Percentiles rank a stretch among this genome's conserved stretches.
These are phyloP conservation scores for Otocyon megalotis DNA, from an alignment of 2,113 vertebrate species.

Conservation along the genomic window DNA sequence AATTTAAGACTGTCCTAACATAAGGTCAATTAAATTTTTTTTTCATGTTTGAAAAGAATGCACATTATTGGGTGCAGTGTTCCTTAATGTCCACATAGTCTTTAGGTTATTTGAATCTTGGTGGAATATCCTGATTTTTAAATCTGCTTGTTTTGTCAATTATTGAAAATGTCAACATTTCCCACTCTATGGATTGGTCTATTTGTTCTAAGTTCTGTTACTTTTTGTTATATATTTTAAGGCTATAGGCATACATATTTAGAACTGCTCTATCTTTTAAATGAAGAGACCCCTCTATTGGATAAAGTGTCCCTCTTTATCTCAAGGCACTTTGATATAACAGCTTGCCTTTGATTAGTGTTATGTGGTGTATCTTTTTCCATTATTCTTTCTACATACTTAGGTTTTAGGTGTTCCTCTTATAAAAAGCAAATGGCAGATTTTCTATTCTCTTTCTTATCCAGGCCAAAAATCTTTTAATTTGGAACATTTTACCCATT, in stretches of 20 bases:
- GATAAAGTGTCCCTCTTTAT: background rate
- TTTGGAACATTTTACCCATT: constrained; percentile 21
- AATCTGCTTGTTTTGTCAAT: background rate
- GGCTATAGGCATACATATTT: background rate
- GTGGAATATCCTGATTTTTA: background rate
- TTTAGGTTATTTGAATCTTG: background rate
- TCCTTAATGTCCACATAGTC: background rate
- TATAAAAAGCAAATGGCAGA: background rate
- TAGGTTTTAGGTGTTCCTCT: background rate
- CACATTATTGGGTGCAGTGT: background rate
- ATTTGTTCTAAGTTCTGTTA: background rate
- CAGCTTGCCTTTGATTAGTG: background rate
- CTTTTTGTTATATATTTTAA: background rate
- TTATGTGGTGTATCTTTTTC: background rate
- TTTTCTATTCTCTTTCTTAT: constrained; percentile 21
- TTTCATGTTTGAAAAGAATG: background rate
- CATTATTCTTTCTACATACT: background rate
- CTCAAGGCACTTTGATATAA: background rate
- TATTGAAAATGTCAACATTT: background rate
- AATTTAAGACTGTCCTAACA: background rate
- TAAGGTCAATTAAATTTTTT: background rate
- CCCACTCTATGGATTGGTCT: background rate
- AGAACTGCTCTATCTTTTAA: background rate
- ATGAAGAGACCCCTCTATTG: background rate
- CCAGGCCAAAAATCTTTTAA: background rate